A percentile compares a stretch with the other conserved stretches of the same genome.
phyloP scores from a whole-genome alignment of 2,888 invertebrate species.

The Orchestes rusci region DNA sequence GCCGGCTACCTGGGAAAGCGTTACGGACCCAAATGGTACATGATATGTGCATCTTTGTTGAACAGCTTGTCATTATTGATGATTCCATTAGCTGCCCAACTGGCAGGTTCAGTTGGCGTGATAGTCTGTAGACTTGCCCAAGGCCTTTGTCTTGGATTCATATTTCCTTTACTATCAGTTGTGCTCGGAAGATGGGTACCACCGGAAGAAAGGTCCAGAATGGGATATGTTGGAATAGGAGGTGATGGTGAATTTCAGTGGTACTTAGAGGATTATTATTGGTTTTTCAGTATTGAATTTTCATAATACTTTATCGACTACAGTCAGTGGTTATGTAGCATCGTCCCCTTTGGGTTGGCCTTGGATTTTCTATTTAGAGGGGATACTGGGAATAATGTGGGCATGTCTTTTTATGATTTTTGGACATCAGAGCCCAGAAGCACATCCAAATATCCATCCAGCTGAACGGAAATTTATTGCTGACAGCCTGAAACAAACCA shows the following conservation, averaged over 20 bases:
- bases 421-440: slow-evolving; percentile 59
- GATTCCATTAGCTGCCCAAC: slow-evolving; percentile 40
- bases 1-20: slow-evolving; percentile 63
- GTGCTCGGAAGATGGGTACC: slow-evolving; percentile 71
- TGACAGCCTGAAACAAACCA: too few relatives aligned
- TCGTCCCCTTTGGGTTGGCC: slow-evolving; percentile 67
- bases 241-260: slow-evolving; percentile 34
- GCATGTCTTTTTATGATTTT: slow-evolving; percentile 51
- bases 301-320: too few relatives aligned
- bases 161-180: slow-evolving; percentile 64
- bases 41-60: slow-evolving; percentile 48
- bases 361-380: slow-evolving; percentile 68
- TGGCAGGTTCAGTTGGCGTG: slow-evolving; percentile 26
- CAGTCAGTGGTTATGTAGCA: too few relatives aligned
- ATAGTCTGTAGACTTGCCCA: slow-evolving; percentile 26
- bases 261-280: too few relatives aligned
- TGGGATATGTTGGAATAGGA: slow-evolving; percentile 60
- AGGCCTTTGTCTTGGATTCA: slow-evolving; percentile 66
- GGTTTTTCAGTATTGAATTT: too few relatives aligned
- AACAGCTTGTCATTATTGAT: slow-evolving; percentile 57
- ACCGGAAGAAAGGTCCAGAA: slow-evolving; percentile 56
- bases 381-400: slow-evolving; percentile 56
- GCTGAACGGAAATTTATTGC: slow-evolving; percentile 58
- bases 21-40: slow-evolving; percentile 66
- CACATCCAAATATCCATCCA: slow-evolving; percentile 51